phyloP scores from a whole-genome alignment of 2,797 vertebrate species.

The Spea hammondii region DNA sequence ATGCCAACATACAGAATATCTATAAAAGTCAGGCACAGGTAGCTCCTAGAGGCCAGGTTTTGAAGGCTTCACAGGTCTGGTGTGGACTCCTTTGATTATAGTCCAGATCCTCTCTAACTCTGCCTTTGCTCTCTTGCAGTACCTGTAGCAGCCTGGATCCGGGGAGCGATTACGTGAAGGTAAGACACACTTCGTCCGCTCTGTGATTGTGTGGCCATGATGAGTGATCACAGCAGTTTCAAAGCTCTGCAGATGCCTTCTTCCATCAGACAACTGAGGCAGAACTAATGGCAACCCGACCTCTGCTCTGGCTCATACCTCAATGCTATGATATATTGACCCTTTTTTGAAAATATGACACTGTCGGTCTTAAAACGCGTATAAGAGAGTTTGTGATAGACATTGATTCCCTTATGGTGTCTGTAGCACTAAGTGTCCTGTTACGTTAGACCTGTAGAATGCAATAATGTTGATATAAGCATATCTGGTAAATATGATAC shows the following conservation, averaged over 20 bases:
- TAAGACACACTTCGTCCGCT: constrained; percentile 54
- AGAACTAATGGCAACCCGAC: neutral
- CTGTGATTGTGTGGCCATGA: no score
- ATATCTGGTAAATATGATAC: no score
- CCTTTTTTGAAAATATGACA: neutral
- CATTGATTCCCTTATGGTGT: no score
- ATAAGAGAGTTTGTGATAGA: neutral
- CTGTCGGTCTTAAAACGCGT: neutral
- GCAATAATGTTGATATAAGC: no score
- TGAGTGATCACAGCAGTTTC: neutral
- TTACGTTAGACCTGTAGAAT: no score
- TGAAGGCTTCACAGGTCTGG: no score
- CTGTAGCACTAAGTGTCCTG: no score
- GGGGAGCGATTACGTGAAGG: constrained; percentile 72
- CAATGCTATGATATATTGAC: neutral
- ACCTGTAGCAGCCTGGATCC: constrained; percentile 60
- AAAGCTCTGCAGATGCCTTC: neutral
- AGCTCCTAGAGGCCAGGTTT: no score
- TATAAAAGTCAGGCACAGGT: no score
- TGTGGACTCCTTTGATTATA: no score
- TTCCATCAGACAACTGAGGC: neutral
- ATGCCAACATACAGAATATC: no score
- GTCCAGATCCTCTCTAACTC: constrained; percentile 20
- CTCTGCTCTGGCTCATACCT: neutral
- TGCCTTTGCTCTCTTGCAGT: constrained; percentile 57